A percentile compares a stretch with the other conserved stretches of the same genome.
phyloP scores from a whole-genome alignment of 2,888 invertebrate species.

The Trypoxylon attenuatum region DNA sequence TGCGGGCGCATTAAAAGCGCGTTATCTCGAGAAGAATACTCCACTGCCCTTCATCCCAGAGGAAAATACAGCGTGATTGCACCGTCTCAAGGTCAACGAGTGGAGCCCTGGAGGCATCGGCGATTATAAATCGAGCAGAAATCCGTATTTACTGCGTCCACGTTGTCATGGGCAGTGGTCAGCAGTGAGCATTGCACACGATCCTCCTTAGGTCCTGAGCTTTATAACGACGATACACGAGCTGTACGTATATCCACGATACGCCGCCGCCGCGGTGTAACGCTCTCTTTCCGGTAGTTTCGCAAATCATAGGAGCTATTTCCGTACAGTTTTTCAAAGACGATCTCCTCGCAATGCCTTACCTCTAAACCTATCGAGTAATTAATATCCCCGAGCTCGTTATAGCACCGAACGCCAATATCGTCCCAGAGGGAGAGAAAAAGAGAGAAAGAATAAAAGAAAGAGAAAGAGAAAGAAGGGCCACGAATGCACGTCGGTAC shows the following conservation, averaged over 20 bases:
- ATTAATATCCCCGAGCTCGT: constrained; percentile 24
- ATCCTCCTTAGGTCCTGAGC: not conserved
- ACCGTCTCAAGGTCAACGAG: constrained; percentile 24
- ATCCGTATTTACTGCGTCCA: constrained; percentile 23
- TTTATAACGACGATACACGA: constrained; percentile 3
- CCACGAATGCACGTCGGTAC: constrained; percentile 28
- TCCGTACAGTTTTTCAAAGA: not conserved
- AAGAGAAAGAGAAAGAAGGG: constrained; percentile 15
- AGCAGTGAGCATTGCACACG: not conserved
- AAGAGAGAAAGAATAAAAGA: too few relatives aligned
- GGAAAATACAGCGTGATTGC: constrained; percentile 24
- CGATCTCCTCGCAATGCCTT: constrained; percentile 3
- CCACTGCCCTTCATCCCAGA: constrained; percentile 10
- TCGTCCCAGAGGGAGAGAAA: too few relatives aligned
- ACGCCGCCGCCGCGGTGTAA: too few relatives aligned
- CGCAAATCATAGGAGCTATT: constrained; percentile 17
- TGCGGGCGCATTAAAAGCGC: constrained; percentile 49
- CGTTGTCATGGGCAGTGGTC: constrained; percentile 4
- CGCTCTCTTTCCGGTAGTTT: constrained; percentile 17
- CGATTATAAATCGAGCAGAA: constrained; percentile 35
- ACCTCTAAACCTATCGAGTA: constrained; percentile 25
- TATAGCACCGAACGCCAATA: constrained; percentile 36
- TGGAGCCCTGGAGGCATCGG: not conserved
- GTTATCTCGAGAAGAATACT: constrained; percentile 31
- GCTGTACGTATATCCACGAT: too few relatives aligned